phyloP scores from a whole-genome alignment of 2,113 vertebrate genomes.

The Tragelaphus scriptus region DNA sequence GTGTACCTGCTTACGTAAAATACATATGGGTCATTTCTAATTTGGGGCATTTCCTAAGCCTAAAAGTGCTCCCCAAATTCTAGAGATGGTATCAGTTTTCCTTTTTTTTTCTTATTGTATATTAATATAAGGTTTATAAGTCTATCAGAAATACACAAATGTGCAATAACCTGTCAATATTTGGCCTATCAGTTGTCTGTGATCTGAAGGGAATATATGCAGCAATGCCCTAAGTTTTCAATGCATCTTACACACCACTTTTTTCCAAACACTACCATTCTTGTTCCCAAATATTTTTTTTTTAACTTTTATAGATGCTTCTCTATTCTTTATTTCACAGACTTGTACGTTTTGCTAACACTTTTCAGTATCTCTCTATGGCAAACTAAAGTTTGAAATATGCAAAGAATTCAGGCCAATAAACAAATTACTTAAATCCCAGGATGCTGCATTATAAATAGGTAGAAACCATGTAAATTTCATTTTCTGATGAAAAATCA shows the following conservation, averaged over 20 bases:
- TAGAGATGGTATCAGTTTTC: neutral
- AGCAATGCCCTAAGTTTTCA: neutral
- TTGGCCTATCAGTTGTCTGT: neutral
- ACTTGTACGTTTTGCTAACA: neutral
- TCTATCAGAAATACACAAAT: neutral
- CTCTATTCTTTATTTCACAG: neutral
- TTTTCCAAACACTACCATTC: neutral
- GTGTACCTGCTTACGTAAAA: neutral
- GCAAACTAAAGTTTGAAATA: constrained; percentile 13
- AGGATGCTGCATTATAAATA: neutral
- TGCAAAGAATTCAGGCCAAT: constrained; percentile 20
- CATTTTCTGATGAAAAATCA: neutral
- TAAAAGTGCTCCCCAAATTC: neutral
- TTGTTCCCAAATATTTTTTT: neutral
- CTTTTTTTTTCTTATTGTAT: neutral
- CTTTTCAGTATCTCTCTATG: neutral
- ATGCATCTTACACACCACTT: neutral
- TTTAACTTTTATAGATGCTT: neutral
- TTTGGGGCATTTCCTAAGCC: neutral
- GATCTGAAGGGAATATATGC: neutral
- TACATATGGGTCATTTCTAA: neutral
- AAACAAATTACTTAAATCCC: neutral
- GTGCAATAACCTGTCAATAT: neutral
- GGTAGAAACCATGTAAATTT: neutral
- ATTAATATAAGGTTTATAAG: neutral